Conservation (phyloP, 1,140 invertebrate species). For the Metaphire vulgaris region DNA sequence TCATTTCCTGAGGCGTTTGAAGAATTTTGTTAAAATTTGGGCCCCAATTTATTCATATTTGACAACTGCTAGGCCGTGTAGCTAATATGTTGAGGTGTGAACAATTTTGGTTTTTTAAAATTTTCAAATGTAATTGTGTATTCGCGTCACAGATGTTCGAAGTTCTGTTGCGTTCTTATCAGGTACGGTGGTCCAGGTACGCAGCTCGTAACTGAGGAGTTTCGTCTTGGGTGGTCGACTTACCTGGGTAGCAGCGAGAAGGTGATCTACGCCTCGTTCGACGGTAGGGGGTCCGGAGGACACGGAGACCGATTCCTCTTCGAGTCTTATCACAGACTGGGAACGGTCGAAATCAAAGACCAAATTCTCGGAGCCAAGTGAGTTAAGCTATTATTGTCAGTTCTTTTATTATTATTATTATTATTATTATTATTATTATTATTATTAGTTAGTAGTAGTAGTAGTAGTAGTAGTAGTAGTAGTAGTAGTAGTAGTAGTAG, state of each 20-base stretch:
- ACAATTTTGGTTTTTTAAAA: too few relatives aligned
- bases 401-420: constrained; percentile 3
- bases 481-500: constrained; percentile 18
- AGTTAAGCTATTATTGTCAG: too few relatives aligned
- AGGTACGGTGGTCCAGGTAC: constrained; percentile 81
- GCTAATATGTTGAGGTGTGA: too few relatives aligned
- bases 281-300: constrained; percentile 76
- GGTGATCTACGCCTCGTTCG: constrained; percentile 78
- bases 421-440: constrained; percentile 2
- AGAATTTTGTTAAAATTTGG: too few relatives aligned
- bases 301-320: constrained; percentile 77
- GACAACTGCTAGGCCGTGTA: too few relatives aligned
- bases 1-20: too few relatives aligned
- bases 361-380: constrained; percentile 82
- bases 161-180: too few relatives aligned
- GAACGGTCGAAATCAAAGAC: constrained; percentile 78
- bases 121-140: too few relatives aligned
- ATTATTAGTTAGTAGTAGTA: constrained; percentile 16
- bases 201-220: constrained; percentile 78
- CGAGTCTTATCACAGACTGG: constrained; percentile 73
- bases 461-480: constrained; percentile 24
- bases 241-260: constrained; percentile 74
- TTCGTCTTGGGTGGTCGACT: constrained; percentile 76
- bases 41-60: too few relatives aligned
- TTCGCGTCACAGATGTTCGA: too few relatives aligned